phyloP scores from a whole-genome alignment of 2,113 vertebrate species.

The Heterotilapia buettikoferi region DNA sequence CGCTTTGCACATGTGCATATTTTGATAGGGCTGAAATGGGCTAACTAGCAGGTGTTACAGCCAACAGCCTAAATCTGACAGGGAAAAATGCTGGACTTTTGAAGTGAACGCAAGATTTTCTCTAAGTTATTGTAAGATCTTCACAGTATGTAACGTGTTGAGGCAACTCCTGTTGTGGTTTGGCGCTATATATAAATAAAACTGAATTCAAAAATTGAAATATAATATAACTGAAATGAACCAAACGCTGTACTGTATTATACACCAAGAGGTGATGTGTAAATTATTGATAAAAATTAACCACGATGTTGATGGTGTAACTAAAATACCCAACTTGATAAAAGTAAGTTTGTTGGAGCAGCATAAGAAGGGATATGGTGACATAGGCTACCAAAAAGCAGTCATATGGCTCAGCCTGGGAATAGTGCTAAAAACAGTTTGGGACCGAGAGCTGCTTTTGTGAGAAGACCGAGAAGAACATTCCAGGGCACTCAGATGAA shows the following conservation, averaged over 20 bases:
- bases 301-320: not conserved
- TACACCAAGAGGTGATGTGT: not conserved
- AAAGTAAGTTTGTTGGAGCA: not conserved
- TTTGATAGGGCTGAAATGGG: not conserved
- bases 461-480: not conserved
- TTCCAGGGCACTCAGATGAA: not conserved
- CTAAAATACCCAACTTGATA: not conserved
- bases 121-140: not conserved
- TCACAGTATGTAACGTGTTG: not conserved
- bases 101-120: not conserved
- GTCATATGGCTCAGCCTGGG: not conserved
- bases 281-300: not conserved
- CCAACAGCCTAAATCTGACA: not conserved
- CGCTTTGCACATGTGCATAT: not conserved
- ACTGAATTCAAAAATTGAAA: not conserved
- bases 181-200: not conserved
- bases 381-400: not conserved
- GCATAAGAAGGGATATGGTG: not conserved
- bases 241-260: not conserved
- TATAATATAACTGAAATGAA: not conserved
- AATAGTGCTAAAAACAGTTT: not conserved
- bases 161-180: not conserved
- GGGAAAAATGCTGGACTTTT: not conserved
- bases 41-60: not conserved
- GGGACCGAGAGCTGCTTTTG: not conserved